A percentile compares a stretch with the other conserved stretches of the same genome.
Evolutionary conservation across 2,888 invertebrate species (phyloP).

Genomic region (Hylaea fasciaria): DNA sequence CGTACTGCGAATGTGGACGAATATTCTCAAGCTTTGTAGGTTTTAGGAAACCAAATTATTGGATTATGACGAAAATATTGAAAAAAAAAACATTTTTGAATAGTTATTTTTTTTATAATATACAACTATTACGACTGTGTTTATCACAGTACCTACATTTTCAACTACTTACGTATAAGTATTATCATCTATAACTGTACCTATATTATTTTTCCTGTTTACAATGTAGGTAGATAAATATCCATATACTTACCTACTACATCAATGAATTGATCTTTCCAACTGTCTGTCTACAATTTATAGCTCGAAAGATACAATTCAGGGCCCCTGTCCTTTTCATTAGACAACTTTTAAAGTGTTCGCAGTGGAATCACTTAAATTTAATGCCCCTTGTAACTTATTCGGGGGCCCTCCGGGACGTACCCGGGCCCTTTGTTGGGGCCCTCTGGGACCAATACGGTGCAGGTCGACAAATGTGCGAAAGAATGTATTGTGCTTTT

Average conservation of each 20-base stretch:
- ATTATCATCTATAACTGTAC: too few relatives aligned
- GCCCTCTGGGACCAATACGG: conserved; percentile 45
- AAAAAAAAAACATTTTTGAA: too few relatives aligned
- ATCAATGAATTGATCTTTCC: background rate
- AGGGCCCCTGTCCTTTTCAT: conserved; percentile 34
- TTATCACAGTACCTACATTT: background rate
- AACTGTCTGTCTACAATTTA: conserved; percentile 24
- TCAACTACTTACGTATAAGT: background rate
- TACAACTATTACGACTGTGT: too few relatives aligned
- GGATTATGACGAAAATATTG: background rate
- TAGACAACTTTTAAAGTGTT: conserved; percentile 69
- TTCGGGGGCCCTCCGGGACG: conserved; percentile 57
- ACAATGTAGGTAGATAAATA: too few relatives aligned
- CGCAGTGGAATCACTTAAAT: conserved; percentile 77
- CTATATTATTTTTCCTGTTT: too few relatives aligned
- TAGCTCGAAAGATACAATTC: conserved; percentile 34
- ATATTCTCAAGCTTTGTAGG: background rate
- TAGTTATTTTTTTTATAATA: too few relatives aligned
- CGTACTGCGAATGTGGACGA: background rate
- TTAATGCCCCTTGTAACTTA: conserved; percentile 76
- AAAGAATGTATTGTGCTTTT: conserved; percentile 38
- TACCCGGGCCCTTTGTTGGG: conserved; percentile 63
- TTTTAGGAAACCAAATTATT: too few relatives aligned
- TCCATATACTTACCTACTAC: background rate
- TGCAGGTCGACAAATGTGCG: conserved; percentile 42